Evolutionary conservation across 2,113 vertebrate genomes (phyloP).

Genomic region (Neoarius graeffei): DNA sequence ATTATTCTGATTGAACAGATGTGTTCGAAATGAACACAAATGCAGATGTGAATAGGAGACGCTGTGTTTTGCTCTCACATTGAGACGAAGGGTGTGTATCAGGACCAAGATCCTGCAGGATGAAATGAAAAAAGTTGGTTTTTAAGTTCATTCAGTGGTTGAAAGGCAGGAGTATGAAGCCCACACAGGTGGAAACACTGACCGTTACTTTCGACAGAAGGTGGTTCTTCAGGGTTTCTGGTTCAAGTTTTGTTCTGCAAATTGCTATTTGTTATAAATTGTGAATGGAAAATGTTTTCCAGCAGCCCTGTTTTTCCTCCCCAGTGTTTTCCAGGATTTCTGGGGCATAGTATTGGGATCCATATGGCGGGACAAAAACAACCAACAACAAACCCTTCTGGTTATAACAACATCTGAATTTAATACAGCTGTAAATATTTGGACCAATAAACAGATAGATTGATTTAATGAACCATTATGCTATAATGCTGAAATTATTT

Average conservation of each 20-base stretch:
- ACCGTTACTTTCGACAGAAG: neutral
- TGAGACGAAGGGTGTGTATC: neutral
- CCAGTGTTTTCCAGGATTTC: neutral
- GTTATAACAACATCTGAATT: neutral
- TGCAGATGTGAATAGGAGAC: neutral
- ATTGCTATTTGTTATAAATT: neutral
- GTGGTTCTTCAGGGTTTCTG: neutral
- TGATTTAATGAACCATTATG: no score
- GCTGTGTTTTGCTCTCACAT: neutral
- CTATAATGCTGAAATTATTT: no score
- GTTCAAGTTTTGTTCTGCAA: neutral
- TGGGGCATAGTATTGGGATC: neutral
- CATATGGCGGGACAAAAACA: neutral
- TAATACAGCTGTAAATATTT: neutral
- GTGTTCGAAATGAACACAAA: neutral
- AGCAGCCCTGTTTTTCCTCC: neutral
- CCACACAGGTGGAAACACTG: neutral
- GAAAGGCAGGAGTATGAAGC: neutral
- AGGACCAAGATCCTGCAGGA: neutral
- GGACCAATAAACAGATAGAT: neutral
- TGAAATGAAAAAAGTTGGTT: neutral
- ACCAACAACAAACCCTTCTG: neutral
- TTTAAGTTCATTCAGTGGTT: neutral
- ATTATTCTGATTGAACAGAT: neutral
- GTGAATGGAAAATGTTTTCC: neutral